Conservation (phyloP, 2,888 invertebrate genomes). For the Argynnis bischoffii region DNA sequence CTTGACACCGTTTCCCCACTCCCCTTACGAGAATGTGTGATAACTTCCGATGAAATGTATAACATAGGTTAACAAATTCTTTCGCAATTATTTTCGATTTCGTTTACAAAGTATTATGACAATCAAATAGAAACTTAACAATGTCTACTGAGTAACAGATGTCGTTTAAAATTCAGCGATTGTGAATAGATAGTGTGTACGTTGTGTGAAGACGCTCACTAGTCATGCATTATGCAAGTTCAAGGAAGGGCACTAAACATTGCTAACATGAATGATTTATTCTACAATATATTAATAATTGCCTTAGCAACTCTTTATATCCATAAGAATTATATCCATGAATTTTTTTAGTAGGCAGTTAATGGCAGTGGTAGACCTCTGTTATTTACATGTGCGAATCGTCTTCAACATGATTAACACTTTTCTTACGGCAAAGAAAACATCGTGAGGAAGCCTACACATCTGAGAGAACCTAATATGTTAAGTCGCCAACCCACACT, state of each 20-base stretch:
- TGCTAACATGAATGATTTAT: conserved; percentile 10
- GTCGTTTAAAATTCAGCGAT: conserved; percentile 14
- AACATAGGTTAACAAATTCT: neutral
- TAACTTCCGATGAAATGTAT: too few species aligned
- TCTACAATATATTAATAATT: neutral
- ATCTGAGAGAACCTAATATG: too few species aligned
- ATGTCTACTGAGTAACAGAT: conserved; percentile 5
- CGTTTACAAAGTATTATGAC: conserved; percentile 6
- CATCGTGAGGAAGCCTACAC: too few species aligned
- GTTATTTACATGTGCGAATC: too few species aligned
- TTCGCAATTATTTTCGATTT: neutral
- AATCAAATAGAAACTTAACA: conserved; percentile 7
- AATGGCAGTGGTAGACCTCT: too few species aligned
- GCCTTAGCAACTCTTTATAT: too few species aligned
- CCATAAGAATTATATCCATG: too few species aligned
- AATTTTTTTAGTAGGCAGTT: too few species aligned
- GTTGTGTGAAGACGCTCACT: conserved; percentile 15
- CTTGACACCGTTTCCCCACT: too few species aligned
- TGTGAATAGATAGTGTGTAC: conserved; percentile 11
- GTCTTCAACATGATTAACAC: too few species aligned
- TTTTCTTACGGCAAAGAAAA: too few species aligned
- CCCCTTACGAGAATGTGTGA: neutral
- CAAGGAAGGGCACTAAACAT: conserved; percentile 20
- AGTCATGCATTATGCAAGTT: conserved; percentile 22
- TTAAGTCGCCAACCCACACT: too few species aligned